A percentile compares a stretch with the other conserved stretches of the same genome.
These are phyloP conservation scores for Microtus richardsoni DNA, from an alignment of 2,113 vertebrate genomes.

Conservation along the genomic window DNA sequence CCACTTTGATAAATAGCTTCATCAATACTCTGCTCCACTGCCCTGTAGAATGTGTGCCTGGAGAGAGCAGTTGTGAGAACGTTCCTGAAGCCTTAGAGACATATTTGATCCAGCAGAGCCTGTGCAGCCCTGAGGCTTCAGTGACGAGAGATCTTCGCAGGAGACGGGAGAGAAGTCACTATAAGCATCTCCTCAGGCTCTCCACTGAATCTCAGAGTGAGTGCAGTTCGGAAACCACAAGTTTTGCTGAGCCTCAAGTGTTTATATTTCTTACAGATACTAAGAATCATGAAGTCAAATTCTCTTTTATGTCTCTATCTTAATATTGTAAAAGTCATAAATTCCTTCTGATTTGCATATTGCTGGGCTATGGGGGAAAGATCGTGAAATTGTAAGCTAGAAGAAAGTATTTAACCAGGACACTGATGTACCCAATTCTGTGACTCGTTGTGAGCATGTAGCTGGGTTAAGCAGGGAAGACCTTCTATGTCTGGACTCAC, in stretches of 20 bases:
- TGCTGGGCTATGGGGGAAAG: background rate
- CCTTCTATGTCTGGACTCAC: background rate
- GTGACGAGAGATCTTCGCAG: background rate
- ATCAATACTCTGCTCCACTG: background rate
- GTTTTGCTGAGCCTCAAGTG: background rate
- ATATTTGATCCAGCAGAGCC: background rate
- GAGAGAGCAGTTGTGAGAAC: background rate
- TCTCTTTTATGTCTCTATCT: background rate
- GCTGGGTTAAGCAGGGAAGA: accelerated
- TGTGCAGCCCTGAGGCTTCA: background rate
- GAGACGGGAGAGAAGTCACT: background rate
- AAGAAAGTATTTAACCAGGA: background rate
- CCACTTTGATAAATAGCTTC: constrained; percentile 61
- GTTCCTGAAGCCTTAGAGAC: background rate
- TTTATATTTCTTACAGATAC: background rate
- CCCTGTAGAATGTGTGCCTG: background rate
- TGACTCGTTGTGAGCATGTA: background rate
- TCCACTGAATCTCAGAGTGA: accelerated
- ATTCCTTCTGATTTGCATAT: background rate
- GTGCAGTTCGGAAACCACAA: accelerated
- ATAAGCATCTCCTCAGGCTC: background rate
- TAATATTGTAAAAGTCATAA: background rate
- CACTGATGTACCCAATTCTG: background rate
- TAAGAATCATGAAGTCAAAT: background rate
- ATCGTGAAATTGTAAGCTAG: background rate